These are phyloP conservation scores for Erebia palarica DNA, from an alignment of 2,888 invertebrate species.

Conservation along the genomic window DNA sequence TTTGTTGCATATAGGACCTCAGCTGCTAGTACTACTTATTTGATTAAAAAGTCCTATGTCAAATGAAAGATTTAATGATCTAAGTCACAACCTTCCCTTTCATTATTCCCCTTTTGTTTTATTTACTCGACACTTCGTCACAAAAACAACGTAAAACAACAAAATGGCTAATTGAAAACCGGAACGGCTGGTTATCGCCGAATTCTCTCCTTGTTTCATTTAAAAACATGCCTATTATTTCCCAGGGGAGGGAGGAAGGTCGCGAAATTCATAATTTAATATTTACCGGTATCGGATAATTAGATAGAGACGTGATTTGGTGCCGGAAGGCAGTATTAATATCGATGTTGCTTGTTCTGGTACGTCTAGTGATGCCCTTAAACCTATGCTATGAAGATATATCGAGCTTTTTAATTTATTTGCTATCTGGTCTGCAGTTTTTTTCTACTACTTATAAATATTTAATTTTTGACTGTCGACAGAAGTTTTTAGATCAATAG, in stretches of 20 bases:
- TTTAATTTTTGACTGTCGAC: no score
- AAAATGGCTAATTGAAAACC: conserved; percentile 45
- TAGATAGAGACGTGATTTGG: conserved; percentile 79
- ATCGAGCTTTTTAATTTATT: conserved; percentile 25
- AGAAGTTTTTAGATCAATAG: no score
- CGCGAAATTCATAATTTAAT: conserved; percentile 78
- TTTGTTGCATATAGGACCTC: not conserved
- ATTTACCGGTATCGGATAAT: conserved; percentile 78
- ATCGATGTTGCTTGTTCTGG: conserved; percentile 78
- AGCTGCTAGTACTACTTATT: not conserved
- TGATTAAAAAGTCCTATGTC: not conserved
- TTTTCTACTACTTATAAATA: no score
- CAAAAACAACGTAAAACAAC: conserved; percentile 37
- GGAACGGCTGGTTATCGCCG: conserved; percentile 42
- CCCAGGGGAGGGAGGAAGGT: conserved; percentile 68
- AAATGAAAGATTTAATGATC: conserved; percentile 6
- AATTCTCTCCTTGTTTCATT: conserved; percentile 67
- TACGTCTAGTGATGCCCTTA: conserved; percentile 50
- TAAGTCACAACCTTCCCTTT: conserved; percentile 1
- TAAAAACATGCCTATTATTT: conserved; percentile 75
- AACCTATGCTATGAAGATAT: conserved; percentile 33
- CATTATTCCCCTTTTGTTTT: conserved; percentile 17
- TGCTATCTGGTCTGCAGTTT: no score
- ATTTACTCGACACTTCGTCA: conserved; percentile 27
- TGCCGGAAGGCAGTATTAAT: conserved; percentile 77